phyloP scores from a whole-genome alignment of 2,888 invertebrate species.

The Catocala fraxini region DNA sequence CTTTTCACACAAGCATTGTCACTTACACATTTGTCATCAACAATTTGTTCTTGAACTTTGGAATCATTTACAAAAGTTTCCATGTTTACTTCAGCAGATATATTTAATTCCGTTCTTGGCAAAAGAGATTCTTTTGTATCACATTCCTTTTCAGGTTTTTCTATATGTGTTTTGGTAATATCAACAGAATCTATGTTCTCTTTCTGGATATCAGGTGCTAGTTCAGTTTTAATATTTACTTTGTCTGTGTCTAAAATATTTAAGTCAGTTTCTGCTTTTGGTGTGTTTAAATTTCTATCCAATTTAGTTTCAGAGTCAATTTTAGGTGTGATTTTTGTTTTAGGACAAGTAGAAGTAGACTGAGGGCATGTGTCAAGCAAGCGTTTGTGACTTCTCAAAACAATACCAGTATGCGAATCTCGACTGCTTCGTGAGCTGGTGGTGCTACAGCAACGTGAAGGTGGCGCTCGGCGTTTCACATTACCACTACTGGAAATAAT shows the following conservation, averaged over 20 bases:
- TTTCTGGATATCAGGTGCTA: conserved; percentile 55
- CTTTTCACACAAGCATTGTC: conserved; percentile 76
- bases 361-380: conserved; percentile 74
- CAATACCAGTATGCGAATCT: conserved; percentile 86
- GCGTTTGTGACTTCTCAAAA: conserved; percentile 89
- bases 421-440: conserved; percentile 84
- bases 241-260: conserved; percentile 63
- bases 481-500: conserved; percentile 57
- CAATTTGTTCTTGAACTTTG: conserved; percentile 66
- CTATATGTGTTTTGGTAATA: conserved; percentile 59
- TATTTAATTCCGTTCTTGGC: conserved; percentile 59
- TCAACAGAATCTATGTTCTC: conserved; percentile 58
- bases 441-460: conserved; percentile 78
- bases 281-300: conserved; percentile 66
- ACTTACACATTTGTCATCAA: conserved; percentile 68
- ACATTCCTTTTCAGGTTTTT: conserved; percentile 62
- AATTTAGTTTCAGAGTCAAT: conserved; percentile 64
- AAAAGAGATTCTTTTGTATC: conserved; percentile 79
- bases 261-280: conserved; percentile 70
- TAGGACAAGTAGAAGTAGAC: conserved; percentile 65
- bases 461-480: conserved; percentile 66
- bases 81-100: conserved; percentile 53
- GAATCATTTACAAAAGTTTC: conserved; percentile 60
- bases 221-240: conserved; percentile 63
- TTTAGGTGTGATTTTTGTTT: conserved; percentile 68